These are phyloP conservation scores for Pitta sordida DNA, from an alignment of 2,113 vertebrate genomes.

Conservation along the genomic window DNA sequence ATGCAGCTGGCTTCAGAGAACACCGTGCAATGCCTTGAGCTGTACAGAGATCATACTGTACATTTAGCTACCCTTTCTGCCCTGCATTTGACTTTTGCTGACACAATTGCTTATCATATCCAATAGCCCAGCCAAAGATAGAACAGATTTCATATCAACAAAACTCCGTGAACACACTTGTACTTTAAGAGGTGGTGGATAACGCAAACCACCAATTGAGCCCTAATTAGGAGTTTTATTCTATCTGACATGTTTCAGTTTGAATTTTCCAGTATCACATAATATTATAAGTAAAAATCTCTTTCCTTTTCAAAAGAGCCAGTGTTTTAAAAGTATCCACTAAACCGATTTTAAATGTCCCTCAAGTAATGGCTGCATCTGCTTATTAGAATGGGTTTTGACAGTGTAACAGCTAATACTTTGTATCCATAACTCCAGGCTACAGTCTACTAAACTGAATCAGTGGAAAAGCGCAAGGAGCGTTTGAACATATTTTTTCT, in stretches of 20 bases:
- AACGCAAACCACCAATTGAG: not conserved
- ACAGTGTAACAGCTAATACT: constrained; percentile 24
- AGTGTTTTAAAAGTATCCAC: not conserved
- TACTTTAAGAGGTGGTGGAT: not conserved
- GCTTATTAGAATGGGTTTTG: not conserved
- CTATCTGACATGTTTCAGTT: not conserved
- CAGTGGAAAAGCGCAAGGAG: not conserved
- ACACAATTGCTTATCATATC: not conserved
- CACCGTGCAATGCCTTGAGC: not conserved
- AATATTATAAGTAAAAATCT: not conserved
- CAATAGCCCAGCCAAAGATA: not conserved
- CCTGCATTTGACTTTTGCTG: not conserved
- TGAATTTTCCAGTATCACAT: not conserved
- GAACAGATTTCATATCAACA: not conserved
- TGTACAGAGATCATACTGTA: not conserved
- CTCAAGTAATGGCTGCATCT: not conserved
- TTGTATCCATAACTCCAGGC: not conserved
- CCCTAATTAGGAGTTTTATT: constrained; percentile 21
- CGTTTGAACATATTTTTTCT: not conserved
- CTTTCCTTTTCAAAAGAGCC: not conserved
- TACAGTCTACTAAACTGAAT: not conserved
- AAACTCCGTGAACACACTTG: not conserved
- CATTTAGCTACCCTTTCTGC: not conserved
- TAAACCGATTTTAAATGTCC: not conserved
- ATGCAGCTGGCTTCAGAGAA: not conserved